phyloP scores from a whole-genome alignment of 2,888 invertebrate genomes.

The Noctuana brunneofusca region DNA sequence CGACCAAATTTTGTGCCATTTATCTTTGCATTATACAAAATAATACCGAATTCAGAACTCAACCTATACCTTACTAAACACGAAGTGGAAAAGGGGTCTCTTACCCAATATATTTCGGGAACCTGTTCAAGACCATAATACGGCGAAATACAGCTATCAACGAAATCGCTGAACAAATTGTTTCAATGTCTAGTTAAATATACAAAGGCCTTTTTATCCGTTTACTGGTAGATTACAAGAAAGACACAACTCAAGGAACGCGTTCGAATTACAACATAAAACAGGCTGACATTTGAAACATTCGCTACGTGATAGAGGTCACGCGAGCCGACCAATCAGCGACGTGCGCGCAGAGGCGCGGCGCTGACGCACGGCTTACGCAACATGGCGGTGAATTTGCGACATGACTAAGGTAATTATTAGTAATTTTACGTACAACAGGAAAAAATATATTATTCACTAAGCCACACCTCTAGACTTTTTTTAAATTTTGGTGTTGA shows the following conservation, averaged over 20 bases:
- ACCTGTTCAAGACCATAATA: too few species aligned
- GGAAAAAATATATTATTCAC: constrained; percentile 7
- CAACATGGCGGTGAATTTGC: constrained; percentile 42
- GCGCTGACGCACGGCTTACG: constrained; percentile 62
- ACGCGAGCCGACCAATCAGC: constrained; percentile 56
- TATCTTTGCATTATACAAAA: too few species aligned
- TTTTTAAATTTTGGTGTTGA: not conserved
- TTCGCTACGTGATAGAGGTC: constrained; percentile 56
- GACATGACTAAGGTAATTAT: constrained; percentile 19
- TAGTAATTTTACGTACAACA: constrained; percentile 11
- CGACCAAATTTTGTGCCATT: too few species aligned
- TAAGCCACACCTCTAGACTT: not conserved
- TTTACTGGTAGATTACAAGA: not conserved
- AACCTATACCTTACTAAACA: too few species aligned
- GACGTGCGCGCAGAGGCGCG: constrained; percentile 56
- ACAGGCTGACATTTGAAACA: constrained; percentile 33
- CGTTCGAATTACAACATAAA: constrained; percentile 22
- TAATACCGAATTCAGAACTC: too few species aligned
- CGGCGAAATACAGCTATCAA: too few species aligned
- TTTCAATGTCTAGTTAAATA: not conserved
- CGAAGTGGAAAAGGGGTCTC: too few species aligned
- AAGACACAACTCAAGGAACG: not conserved
- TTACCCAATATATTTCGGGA: too few species aligned
- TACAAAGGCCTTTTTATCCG: not conserved
- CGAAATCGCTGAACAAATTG: not conserved